Evolutionary conservation across 2,888 invertebrate species (phyloP).

Genomic region (Portevinia maculata): DNA sequence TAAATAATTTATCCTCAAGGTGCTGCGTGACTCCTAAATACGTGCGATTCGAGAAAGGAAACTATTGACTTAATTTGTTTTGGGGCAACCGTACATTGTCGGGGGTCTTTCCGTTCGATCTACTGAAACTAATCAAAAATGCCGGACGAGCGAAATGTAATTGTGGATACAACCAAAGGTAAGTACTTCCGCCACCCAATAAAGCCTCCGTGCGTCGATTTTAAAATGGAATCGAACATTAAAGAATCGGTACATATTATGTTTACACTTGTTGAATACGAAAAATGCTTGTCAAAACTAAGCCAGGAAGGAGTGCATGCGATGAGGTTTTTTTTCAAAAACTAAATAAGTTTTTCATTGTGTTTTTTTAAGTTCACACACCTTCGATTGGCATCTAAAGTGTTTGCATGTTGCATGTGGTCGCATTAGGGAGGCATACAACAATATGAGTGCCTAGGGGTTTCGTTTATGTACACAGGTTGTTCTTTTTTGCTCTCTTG

Average conservation of each 20-base stretch:
- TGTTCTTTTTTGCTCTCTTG: conserved; percentile 22
- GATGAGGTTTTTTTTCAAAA: not conserved
- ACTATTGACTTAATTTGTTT: conserved; percentile 38
- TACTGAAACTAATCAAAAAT: conserved; percentile 55
- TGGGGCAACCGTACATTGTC: not conserved
- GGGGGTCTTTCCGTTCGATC: not conserved
- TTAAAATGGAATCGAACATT: conserved; percentile 40
- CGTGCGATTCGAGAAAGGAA: conserved; percentile 30
- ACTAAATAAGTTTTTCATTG: too few relatives aligned
- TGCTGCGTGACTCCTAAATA: conserved; percentile 18
- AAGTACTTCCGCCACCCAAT: conserved; percentile 21
- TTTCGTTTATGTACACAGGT: not conserved
- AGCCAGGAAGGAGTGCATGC: not conserved
- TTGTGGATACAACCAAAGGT: conserved; percentile 76
- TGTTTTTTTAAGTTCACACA: conserved; percentile 6
- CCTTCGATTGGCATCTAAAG: conserved; percentile 42
- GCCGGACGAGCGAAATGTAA: conserved; percentile 76
- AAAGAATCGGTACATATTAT: conserved; percentile 51
- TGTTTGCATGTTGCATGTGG: conserved; percentile 14
- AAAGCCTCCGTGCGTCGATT: not conserved
- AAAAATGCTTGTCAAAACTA: conserved; percentile 30
- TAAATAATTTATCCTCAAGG: conserved; percentile 36
- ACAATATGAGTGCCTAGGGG: conserved; percentile 16
- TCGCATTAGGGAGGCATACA: conserved; percentile 4
- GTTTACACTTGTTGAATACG: conserved; percentile 70